Evolutionary conservation across 2,113 vertebrate species (phyloP), one percentile per base, ranked within the genome.

Genomic region (Myocastor coypus): DNA sequence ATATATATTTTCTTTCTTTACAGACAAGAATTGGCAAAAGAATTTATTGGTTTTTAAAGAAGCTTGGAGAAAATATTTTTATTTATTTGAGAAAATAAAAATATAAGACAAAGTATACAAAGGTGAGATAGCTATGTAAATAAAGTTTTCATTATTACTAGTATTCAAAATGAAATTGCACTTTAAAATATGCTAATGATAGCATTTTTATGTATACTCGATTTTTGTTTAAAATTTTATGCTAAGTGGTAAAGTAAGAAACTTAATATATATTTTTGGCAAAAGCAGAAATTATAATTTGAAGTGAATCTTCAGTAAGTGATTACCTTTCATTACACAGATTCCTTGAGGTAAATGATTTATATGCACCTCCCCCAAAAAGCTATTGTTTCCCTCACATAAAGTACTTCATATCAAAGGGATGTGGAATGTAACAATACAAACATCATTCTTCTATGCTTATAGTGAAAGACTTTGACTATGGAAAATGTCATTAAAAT

Each of bases 391-490:
- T 97, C 32, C n/a, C n/a, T 85, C 32, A 63, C 75, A 40, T 52
- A 50, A 96, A 88, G 66, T 8, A 83, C 82, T 91, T 71, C 42
- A 37, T 22, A 50, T 57, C 10, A 92, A 94, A 89, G 40, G 88
- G 30, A 94, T 80, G 82, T 83, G 32, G 75, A 82, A 94, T 85
- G 28, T 87, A 89, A 92, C 83, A 66, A n/a, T 3, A 87, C 5
- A 42, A 75, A 68, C 34, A 81, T 89, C 73, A 82, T 57, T 92
- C 50, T 88, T 34, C 40, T 69, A 46, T 71, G 46, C 55, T 90
- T 90, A 91, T 16, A 94, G 57, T 86, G 52, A 91, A 95, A 92
- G 61, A 87, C 61, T 42, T 94, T 88, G 82, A 93, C 71, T 97
- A 57, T 96, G 37, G 87, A 75, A 95, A 91, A 83, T 57, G 17